phyloP scores from a whole-genome alignment of 2,113 vertebrate species.

The Gymnocephalus cernua region DNA sequence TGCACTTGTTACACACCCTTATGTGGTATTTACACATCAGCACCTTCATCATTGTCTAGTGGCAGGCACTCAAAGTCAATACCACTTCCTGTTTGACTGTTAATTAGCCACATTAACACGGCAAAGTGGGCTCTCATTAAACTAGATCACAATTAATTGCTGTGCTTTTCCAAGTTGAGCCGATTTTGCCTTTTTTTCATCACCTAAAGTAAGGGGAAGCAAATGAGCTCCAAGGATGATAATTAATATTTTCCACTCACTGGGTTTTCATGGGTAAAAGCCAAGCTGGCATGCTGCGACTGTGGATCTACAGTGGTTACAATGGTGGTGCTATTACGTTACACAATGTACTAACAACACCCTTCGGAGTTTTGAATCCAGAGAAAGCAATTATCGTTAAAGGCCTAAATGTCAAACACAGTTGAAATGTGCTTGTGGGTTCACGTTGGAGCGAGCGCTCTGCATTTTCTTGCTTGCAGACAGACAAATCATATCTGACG shows the following conservation, averaged over 20 bases:
- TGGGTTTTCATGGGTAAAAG: slow-evolving; percentile 56
- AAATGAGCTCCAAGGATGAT: slow-evolving; percentile 64
- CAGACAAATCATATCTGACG: slow-evolving; percentile 57
- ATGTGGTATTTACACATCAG: slow-evolving; percentile 63
- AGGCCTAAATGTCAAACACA: slow-evolving; percentile 64
- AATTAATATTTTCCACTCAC: slow-evolving; percentile 68
- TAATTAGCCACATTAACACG: slow-evolving; percentile 77
- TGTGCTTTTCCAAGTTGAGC: slow-evolving; percentile 63
- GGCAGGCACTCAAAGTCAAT: slow-evolving; percentile 72
- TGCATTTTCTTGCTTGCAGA: slow-evolving; percentile 20
- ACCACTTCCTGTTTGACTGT: slow-evolving; percentile 68
- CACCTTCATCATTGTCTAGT: slow-evolving; percentile 62
- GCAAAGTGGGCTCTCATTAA: slow-evolving; percentile 68
- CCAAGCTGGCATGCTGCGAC: slow-evolving; percentile 48
- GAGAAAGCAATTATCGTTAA: slow-evolving; percentile 62
- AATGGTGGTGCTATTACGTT: slow-evolving; percentile 50
- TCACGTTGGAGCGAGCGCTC: slow-evolving; percentile 18
- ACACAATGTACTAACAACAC: slow-evolving; percentile 54
- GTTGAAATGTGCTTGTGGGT: slow-evolving; percentile 53
- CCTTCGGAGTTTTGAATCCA: slow-evolving; percentile 57
- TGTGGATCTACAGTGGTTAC: slow-evolving; percentile 31
- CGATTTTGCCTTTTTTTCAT: slow-evolving; percentile 54
- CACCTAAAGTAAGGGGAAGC: slow-evolving; percentile 62
- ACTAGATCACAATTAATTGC: slow-evolving; percentile 73
- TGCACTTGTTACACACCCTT: slow-evolving; percentile 25